phyloP scores from a whole-genome alignment of 2,113 vertebrate genomes.

The Hippocampus zosterae region DNA sequence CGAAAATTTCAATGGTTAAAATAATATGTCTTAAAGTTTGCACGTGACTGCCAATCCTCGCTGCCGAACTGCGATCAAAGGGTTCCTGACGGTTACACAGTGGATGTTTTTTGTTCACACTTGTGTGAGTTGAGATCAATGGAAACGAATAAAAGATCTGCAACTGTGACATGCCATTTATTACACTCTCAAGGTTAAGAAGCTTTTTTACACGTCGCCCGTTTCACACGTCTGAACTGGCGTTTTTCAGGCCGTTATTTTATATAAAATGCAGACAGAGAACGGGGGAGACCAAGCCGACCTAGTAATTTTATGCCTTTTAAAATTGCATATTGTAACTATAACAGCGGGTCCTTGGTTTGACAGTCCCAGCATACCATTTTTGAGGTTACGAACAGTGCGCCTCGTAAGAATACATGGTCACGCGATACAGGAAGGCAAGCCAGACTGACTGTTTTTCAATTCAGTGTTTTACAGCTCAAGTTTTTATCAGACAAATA shows the following conservation, averaged over 20 bases:
- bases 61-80: neutral
- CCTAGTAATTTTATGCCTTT: neutral
- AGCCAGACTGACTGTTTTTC: neutral
- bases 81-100: neutral
- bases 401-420: neutral
- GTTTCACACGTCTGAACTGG: neutral
- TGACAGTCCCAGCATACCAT: neutral
- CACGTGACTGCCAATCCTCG: neutral
- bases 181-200: neutral
- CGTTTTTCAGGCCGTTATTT: neutral
- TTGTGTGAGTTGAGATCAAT: neutral
- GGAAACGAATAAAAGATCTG: neutral
- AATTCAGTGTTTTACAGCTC: neutral
- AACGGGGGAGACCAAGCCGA: neutral
- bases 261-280: neutral
- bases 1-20: constrained; percentile 6
- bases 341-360: neutral
- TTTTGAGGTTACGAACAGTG: neutral
- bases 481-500: neutral
- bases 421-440: neutral
- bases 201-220: neutral
- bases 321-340: neutral
- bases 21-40: neutral
- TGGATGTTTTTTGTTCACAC: neutral
- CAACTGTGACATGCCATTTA: neutral